Evolutionary conservation across 2,113 vertebrate species (phyloP).

Genomic region (Pycnonotus jocosus): DNA sequence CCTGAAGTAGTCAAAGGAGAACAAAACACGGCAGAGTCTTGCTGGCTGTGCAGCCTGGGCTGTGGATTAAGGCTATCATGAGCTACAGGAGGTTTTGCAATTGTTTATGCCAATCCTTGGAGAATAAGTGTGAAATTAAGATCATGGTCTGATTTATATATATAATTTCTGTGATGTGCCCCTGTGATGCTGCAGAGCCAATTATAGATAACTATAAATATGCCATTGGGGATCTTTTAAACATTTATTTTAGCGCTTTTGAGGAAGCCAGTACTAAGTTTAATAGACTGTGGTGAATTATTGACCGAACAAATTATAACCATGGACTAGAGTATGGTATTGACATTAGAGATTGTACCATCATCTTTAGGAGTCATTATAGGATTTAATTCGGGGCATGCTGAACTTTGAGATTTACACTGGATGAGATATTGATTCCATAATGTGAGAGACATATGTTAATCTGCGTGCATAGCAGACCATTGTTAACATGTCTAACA

Average conservation of each 20-base stretch:
- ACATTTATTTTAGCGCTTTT: neutral
- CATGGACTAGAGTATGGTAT: neutral
- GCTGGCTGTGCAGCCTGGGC: neutral
- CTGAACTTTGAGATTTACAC: slow-evolving; percentile 30
- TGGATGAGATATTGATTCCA: neutral
- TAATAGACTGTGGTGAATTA: slow-evolving; percentile 37
- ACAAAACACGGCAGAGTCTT: neutral
- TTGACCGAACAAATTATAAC: slow-evolving; percentile 30
- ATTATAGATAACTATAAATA: slow-evolving; percentile 30
- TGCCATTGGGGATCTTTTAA: neutral
- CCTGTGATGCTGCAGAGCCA: neutral
- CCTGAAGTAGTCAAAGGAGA: neutral
- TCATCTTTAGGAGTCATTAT: slow-evolving; percentile 1
- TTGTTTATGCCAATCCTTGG: neutral
- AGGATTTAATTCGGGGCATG: neutral
- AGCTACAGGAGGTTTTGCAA: neutral
- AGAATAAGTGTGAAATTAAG: neutral
- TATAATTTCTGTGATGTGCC: neutral
- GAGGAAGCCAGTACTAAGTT: neutral
- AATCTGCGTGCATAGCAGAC: neutral
- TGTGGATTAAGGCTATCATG: neutral
- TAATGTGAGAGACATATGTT: neutral
- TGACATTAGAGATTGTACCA: slow-evolving; percentile 4
- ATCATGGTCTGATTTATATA: neutral
- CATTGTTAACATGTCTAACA: neutral